These are phyloP conservation scores for Patella pellucida DNA, from an alignment of 2,888 invertebrate species.

Conservation along the genomic window DNA sequence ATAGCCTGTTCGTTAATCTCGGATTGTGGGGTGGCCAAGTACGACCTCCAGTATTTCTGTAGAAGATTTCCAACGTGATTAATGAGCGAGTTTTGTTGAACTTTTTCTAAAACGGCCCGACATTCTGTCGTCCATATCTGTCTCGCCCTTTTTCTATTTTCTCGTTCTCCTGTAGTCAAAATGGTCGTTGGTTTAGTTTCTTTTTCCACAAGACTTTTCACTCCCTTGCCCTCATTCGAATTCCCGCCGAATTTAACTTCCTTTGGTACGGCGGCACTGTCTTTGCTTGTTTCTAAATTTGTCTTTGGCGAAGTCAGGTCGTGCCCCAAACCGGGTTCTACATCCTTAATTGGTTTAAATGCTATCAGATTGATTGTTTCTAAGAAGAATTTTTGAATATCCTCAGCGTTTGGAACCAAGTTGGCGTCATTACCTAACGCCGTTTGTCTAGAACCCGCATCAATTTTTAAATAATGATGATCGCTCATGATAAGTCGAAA, in stretches of 20 bases:
- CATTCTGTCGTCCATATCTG: constrained; percentile 26
- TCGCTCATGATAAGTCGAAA: constrained; percentile 16
- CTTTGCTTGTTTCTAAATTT: no score
- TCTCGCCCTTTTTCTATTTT: background rate
- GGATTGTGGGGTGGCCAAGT: constrained; percentile 39
- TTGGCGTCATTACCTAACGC: background rate
- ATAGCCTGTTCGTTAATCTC: constrained; percentile 40
- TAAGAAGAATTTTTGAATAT: constrained; percentile 49
- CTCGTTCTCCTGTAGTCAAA: background rate
- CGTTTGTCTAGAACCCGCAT: background rate
- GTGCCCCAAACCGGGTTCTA: background rate
- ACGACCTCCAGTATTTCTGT: constrained; percentile 46
- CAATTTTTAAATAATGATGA: constrained; percentile 19
- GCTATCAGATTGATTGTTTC: constrained; percentile 46
- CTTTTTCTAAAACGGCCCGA: constrained; percentile 34
- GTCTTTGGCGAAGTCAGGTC: no score
- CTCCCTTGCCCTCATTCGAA: background rate
- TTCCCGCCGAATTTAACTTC: background rate
- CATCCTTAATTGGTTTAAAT: constrained; percentile 36
- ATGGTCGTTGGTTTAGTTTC: background rate
- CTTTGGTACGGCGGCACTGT: no score
- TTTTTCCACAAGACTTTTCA: background rate
- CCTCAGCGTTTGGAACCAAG: constrained; percentile 41
- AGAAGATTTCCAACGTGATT: constrained; percentile 36
- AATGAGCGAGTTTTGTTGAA: constrained; percentile 34